phyloP scores from a whole-genome alignment of 2,113 vertebrate genomes.

The Passer montanus region DNA sequence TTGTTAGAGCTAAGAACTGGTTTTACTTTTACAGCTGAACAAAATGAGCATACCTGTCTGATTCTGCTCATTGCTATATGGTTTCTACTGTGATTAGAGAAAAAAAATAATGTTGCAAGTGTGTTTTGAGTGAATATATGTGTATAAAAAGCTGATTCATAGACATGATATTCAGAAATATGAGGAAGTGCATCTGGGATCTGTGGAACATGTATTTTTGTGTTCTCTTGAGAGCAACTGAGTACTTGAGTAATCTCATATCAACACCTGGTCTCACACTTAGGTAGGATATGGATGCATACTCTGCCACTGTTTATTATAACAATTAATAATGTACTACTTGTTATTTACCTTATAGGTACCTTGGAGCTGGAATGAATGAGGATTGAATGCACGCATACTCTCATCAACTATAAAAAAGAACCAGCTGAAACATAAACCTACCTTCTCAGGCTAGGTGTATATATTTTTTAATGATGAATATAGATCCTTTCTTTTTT shows the following conservation, averaged over 20 bases:
- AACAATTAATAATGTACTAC: not conserved
- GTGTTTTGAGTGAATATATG: not conserved
- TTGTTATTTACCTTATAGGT: not conserved
- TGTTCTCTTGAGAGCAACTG: not conserved
- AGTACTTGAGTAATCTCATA: not conserved
- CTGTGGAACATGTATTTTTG: not conserved
- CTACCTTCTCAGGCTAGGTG: not conserved
- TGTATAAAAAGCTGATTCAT: not conserved
- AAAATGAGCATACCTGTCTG: not conserved
- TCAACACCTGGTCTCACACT: not conserved
- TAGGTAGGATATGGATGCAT: not conserved
- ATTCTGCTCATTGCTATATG: not conserved
- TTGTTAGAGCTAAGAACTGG: rapidly evolving
- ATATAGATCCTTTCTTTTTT: not conserved
- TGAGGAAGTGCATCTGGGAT: not conserved
- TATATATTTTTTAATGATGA: not conserved
- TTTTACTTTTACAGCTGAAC: not conserved
- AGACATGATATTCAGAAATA: not conserved
- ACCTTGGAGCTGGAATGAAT: not conserved
- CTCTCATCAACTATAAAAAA: not conserved
- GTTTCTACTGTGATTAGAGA: not conserved
- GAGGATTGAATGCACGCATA: not conserved
- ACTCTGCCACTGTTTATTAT: not conserved
- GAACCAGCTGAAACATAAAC: not conserved
- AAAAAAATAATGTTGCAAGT: not conserved